A percentile compares a stretch with the other conserved stretches of the same genome.
Conservation (phyloP, 2,888 invertebrate species). For the Caenorhabditis sp. region DNA sequence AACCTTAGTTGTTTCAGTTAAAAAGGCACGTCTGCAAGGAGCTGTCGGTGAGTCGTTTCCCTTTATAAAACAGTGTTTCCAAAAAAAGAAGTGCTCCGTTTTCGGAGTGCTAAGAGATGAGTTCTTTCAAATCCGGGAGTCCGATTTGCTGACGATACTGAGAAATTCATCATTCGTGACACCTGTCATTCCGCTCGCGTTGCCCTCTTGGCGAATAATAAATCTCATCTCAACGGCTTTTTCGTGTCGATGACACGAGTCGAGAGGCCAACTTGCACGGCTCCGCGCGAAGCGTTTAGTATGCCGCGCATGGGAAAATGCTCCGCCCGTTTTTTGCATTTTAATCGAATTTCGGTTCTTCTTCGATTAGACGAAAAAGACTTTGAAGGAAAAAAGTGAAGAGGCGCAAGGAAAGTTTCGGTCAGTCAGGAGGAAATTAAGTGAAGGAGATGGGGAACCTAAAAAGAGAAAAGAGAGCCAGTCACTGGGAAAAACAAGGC, state of each 20-base stretch:
- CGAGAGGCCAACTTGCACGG: neutral
- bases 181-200: conserved; percentile 14
- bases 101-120: neutral
- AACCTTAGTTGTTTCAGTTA: conserved; percentile 77
- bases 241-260: conserved; percentile 8
- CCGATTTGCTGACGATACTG: conserved; percentile 1
- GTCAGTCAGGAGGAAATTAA: conserved; percentile 14
- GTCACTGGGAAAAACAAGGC: conserved; percentile 25
- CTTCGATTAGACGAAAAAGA: neutral
- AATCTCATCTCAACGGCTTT: conserved; percentile 24
- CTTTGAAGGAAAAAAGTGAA: neutral
- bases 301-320: conserved; percentile 4
- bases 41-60: conserved; percentile 68
- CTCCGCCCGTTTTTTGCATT: neutral
- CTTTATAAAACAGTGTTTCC: too few relatives aligned
- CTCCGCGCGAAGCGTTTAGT: conserved; percentile 3
- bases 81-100: neutral
- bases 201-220: conserved; percentile 29
- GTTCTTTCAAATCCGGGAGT: neutral
- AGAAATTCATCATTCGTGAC: conserved; percentile 24
- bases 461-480: neutral
- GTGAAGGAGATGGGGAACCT: conserved; percentile 9
- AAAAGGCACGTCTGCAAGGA: conserved; percentile 76
- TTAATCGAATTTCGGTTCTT: conserved; percentile 13
- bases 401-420: conserved; percentile 9